Conservation (phyloP, 1,140 invertebrate species). For the Trinorchestia longiramus region DNA sequence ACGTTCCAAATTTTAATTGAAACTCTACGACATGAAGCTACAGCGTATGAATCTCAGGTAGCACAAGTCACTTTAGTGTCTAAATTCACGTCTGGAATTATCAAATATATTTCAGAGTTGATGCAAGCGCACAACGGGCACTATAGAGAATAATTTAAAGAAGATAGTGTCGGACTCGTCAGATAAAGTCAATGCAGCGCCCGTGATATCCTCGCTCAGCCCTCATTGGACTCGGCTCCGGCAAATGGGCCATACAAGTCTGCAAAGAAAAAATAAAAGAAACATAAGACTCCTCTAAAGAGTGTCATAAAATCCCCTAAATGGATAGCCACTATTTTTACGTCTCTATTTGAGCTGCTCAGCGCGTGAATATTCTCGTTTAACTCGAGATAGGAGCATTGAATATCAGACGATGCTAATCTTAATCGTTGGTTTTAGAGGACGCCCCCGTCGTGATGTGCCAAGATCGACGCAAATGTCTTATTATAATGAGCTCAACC, state of each 20-base stretch:
- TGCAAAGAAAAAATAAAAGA: constrained; percentile 13
- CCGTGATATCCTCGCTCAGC: constrained; percentile 27
- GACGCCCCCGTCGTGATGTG: background rate
- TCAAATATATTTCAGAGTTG: background rate
- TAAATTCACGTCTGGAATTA: background rate
- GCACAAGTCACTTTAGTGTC: background rate
- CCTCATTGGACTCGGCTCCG: background rate
- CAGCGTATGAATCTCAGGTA: background rate
- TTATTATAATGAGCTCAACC: constrained; percentile 34
- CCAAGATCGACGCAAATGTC: constrained; percentile 35
- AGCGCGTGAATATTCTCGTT: constrained; percentile 55
- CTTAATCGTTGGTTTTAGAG: constrained; percentile 47
- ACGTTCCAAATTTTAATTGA: background rate
- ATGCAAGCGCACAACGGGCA: background rate
- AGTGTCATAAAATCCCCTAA: constrained; percentile 46
- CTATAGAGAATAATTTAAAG: constrained; percentile 4
- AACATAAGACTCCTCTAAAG: constrained; percentile 38
- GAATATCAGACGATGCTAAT: constrained; percentile 46
- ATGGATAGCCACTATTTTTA: constrained; percentile 53
- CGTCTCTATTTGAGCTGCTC: constrained; percentile 54
- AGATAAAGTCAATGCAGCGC: background rate
- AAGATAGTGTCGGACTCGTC: constrained; percentile 20
- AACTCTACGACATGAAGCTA: background rate
- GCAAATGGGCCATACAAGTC: constrained; percentile 13
- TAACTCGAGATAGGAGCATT: constrained; percentile 49